Percentiles rank a stretch among this genome's conserved stretches.
Conservation (phyloP, 2,113 vertebrate genomes). For the Rhizomys pruinosus region DNA sequence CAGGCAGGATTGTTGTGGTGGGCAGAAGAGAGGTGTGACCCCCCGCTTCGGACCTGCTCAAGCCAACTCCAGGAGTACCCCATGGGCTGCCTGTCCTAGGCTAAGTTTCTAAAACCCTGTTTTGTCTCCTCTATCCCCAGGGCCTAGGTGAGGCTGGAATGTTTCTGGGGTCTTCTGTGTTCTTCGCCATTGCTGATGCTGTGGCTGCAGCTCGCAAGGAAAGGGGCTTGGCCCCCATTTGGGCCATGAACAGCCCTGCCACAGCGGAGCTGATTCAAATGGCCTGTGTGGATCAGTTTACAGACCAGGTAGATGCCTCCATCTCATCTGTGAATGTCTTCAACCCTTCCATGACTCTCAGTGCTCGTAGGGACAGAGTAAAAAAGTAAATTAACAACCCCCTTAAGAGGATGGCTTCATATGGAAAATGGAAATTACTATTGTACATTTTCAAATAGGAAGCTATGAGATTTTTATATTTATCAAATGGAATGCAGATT, state of each 20-base stretch:
- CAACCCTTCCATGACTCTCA: background rate
- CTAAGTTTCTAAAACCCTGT: background rate
- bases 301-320: constrained; percentile 85
- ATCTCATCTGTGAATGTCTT: background rate
- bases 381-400: background rate
- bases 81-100: background rate
- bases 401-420: background rate
- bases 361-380: too few relatives aligned
- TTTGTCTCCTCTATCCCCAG: constrained; percentile 78
- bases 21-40: fast-evolving
- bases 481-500: background rate
- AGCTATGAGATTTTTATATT: background rate
- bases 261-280: constrained; percentile 87
- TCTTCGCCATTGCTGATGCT: constrained; percentile 90
- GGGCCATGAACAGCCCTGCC: constrained; percentile 88
- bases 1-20: too few relatives aligned
- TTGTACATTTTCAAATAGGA: background rate
- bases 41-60: background rate
- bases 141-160: constrained; percentile 89
- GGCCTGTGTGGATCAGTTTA: constrained; percentile 87
- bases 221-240: constrained; percentile 83
- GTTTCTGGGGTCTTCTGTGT: constrained; percentile 90
- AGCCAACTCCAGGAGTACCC: background rate
- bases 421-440: background rate
- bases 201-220: constrained; percentile 83